These are phyloP conservation scores for Choloepus didactylus DNA, from an alignment of 2,797 vertebrate genomes.

Conservation along the genomic window DNA sequence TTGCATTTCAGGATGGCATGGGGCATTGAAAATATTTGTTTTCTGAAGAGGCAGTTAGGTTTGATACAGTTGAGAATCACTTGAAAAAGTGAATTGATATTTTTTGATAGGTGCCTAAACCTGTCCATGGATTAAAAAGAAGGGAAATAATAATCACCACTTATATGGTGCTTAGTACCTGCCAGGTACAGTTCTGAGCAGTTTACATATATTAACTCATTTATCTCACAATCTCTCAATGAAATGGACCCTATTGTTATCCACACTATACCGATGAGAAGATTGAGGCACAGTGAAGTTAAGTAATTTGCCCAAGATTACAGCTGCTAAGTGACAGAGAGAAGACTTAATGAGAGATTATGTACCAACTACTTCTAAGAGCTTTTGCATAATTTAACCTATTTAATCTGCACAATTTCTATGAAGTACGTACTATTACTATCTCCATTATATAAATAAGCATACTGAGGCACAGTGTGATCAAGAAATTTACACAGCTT, in stretches of 20 bases:
- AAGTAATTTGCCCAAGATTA: background rate
- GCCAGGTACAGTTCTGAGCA: background rate
- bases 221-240: background rate
- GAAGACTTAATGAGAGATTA: background rate
- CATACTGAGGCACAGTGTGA: too few relatives aligned
- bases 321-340: background rate
- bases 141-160: background rate
- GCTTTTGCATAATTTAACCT: background rate
- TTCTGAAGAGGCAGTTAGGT: background rate
- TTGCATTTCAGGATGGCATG: background rate
- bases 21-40: background rate
- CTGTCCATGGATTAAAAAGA: background rate
- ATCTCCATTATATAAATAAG: background rate
- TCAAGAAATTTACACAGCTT: background rate
- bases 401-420: background rate
- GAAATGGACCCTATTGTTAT: too few relatives aligned
- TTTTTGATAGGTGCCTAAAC: background rate
- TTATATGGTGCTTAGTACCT: background rate
- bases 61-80: background rate
- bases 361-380: background rate
- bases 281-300: too few relatives aligned
- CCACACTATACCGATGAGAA: too few relatives aligned
- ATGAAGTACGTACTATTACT: background rate
- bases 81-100: background rate
- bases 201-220: background rate